Evolutionary conservation across 2,888 invertebrate species (phyloP), one percentile per base, ranked within the genome.

Genomic region (Leptinotarsa rubiginosa): DNA sequence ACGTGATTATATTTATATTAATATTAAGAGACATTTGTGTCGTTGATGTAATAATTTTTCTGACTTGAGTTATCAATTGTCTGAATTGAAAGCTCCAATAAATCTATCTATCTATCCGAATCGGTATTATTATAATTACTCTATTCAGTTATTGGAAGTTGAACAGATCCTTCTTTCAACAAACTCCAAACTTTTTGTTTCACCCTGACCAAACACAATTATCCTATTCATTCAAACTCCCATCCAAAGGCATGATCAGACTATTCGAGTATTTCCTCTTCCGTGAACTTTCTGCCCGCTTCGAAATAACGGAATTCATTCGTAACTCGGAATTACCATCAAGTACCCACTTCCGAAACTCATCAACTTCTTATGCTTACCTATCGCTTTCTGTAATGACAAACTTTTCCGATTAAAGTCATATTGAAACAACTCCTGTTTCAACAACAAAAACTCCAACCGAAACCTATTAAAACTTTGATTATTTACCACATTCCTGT

Each of bases 391-490:
- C 54, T 64, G 59, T 64, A 68, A 73, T 71, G 75, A 66, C 74
- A 71, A 75, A 77, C 70, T 77, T 75, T 77, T 70, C 73, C 72
- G 70, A 75, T 77, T 75, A 75, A 77, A 75, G 68, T 68, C 65
- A 65, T 72, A 49, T 64, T 41, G 62, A 65, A 62, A 62, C 70
- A 68, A 64, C 49, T 74, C 25, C 70, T 70, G 52, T 73, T 78
- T 69, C 69, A 73, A 73, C 67, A 73, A 75, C 76, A 77, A 76
- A 77, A 77, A 76, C 73, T 73, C 66, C 54, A 70, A 62, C 65
- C 65, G 64, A 77, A 79, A 77, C 67, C 74, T 73, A 76, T 77
- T 77, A 77, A 79, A 79, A 77, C 72, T 79, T 79, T 76, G 76
- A 79, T 79, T 77, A 79, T 76, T 73, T 73, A 79, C 69, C 70